Base-by-base conservation (phyloP, 2,888 invertebrate species). In the Alloplasta piceator region DNA sequence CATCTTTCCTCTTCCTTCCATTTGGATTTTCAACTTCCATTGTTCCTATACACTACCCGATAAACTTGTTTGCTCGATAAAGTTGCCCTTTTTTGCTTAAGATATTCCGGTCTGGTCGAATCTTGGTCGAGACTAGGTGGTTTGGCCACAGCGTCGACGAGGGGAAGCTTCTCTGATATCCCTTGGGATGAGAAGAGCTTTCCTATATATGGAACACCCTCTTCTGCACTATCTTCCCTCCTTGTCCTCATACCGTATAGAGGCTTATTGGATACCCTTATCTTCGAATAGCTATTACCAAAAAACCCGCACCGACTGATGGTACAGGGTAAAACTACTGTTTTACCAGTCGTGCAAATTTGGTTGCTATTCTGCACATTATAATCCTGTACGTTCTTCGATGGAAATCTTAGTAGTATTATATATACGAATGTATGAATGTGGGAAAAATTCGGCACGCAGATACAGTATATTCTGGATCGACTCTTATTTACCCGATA, bases 71-170 rank as follows among this genome's bases (percentile, higher is more conserved):
- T 87, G 86, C 86, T 86, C 67, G 84, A 87, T 87, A 90, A 90
- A 89, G 86, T 88, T 86, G 85, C 73, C 74, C 60, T 68, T 78
- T 82, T 82, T 86, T 83, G 84, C 89, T 89, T 88, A 90, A 90
- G 89, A 91, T 91, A 91, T 91, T 91, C 89, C 85, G 61, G 87
- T 88, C 89, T 86, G 85, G 87, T 88, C 86, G 88, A 85, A 87
- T 83, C 68, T 67, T 82, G 85, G 87, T 52, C 66, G 58, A 60
- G 68, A 50, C 61, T 26, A 56, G 26, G 61, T 3, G 67, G 66
- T 64, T 78, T 50, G 61, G 78, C 70, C 75, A 67, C 66, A 75
- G 74, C 82, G 76, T 74, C 83, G 84, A 67, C 66, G 84, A 86
- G 86, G 85, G 83, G 82, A 80, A 83, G 85, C 87, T 87, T 84